These are phyloP conservation scores for Odontomyia ornata DNA, from an alignment of 2,888 invertebrate species.

Conservation along the genomic window DNA sequence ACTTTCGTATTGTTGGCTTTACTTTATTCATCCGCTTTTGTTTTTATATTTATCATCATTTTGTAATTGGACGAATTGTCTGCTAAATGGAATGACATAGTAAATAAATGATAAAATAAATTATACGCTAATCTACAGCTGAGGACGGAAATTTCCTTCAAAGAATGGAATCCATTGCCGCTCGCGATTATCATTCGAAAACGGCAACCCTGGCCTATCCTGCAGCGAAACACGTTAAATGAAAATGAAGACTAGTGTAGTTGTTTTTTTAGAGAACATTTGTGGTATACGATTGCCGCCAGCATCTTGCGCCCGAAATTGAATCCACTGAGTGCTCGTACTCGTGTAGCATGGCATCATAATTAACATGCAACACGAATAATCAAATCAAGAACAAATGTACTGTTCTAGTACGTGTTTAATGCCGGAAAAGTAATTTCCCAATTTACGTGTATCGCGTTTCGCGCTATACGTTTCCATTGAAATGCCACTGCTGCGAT, in stretches of 20 bases:
- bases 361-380: slow-evolving; percentile 51
- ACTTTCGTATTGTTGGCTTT: too few species aligned
- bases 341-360: slow-evolving; percentile 31
- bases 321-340: not conserved
- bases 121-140: too few species aligned
- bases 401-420: slow-evolving; percentile 50
- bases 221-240: not conserved
- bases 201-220: not conserved
- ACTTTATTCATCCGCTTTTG: too few species aligned
- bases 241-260: not conserved
- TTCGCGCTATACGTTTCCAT: not conserved
- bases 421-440: slow-evolving; percentile 45
- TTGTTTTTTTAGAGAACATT: not conserved
- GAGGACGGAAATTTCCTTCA: too few species aligned
- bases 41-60: too few species aligned
- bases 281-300: slow-evolving; percentile 23
- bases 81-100: too few species aligned
- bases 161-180: too few species aligned
- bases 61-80: too few species aligned
- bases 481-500: not conserved
- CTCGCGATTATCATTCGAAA: not conserved
- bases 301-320: slow-evolving; percentile 6
- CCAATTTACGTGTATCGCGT: slow-evolving; percentile 35
- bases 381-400: slow-evolving; percentile 51
- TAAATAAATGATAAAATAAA: too few species aligned